Percentiles rank a stretch among this genome's conserved stretches.
Evolutionary conservation across 2,113 vertebrate species (phyloP).

Genomic region (Furnarius figulus): DNA sequence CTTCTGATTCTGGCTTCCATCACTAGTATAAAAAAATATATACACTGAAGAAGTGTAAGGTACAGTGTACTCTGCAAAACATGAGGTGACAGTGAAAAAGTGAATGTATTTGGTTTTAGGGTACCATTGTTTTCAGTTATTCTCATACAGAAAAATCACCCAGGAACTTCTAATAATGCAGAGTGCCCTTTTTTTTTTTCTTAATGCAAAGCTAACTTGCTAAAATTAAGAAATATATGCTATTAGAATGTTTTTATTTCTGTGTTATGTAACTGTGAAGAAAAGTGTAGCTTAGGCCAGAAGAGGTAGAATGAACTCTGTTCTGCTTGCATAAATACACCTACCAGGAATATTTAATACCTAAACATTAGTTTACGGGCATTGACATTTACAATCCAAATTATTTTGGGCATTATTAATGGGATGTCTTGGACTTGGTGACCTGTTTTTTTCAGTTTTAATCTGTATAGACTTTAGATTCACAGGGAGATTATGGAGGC

Average conservation of each 20-base stretch:
- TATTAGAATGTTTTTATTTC: neutral
- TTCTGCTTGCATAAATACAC: neutral
- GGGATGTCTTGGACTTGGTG: neutral
- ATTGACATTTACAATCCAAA: neutral
- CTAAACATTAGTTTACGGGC: neutral
- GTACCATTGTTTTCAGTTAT: neutral
- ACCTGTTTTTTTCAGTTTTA: neutral
- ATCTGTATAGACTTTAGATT: neutral
- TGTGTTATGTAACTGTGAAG: neutral
- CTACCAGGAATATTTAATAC: neutral
- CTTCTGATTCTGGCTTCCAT: neutral
- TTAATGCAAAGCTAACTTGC: neutral
- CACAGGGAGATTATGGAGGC: neutral
- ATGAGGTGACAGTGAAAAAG: neutral
- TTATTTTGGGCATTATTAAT: neutral
- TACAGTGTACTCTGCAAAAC: neutral
- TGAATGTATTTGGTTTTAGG: neutral
- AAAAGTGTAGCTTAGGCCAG: neutral
- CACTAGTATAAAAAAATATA: neutral
- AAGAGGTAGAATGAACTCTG: neutral
- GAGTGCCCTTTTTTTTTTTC: neutral
- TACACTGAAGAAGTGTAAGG: neutral
- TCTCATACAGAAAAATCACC: neutral
- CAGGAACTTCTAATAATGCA: neutral
- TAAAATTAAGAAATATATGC: neutral